Percentiles rank a stretch among this genome's conserved stretches.
These are phyloP conservation scores for Nesidiocoris tenuis DNA, from an alignment of 2,888 invertebrate species.

Conservation along the genomic window DNA sequence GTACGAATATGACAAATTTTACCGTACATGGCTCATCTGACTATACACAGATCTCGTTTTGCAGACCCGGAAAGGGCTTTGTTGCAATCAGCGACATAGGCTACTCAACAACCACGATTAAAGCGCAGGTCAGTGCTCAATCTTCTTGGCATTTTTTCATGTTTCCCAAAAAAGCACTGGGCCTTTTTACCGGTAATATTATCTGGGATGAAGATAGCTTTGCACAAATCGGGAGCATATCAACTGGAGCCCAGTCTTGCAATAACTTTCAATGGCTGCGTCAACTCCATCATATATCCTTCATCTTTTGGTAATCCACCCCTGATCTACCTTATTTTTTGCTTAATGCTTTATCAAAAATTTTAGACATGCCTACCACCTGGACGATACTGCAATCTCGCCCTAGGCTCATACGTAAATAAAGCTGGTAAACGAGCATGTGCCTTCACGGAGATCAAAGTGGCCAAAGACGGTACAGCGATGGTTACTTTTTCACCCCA, in stretches of 20 bases:
- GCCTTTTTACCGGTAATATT: too few species aligned
- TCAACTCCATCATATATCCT: too few species aligned
- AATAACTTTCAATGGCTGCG: too few species aligned
- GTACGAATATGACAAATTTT: constrained; percentile 22
- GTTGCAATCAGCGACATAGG: constrained; percentile 16
- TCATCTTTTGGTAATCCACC: too few species aligned
- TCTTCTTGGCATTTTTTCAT: too few species aligned
- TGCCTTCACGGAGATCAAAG: not conserved
- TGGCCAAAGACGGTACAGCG: constrained; percentile 6
- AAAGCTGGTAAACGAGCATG: constrained; percentile 17
- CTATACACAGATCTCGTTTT: constrained; percentile 26
- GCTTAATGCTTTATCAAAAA: too few species aligned
- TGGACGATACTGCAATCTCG: constrained; percentile 30
- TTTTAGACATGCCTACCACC: constrained; percentile 30
- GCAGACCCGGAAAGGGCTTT: constrained; percentile 11
- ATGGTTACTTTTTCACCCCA: constrained; percentile 21
- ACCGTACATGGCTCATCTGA: not conserved
- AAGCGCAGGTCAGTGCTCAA: constrained; percentile 11
- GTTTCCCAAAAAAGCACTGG: too few species aligned
- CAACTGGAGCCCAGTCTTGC: too few species aligned
- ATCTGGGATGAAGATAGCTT: too few species aligned
- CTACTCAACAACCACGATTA: constrained; percentile 15
- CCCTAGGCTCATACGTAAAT: constrained; percentile 15
- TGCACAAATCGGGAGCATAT: too few species aligned
- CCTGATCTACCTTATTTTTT: too few species aligned